Evolutionary conservation across 2,113 vertebrate genomes (phyloP).

Genomic region (Brevimyrus niger): DNA sequence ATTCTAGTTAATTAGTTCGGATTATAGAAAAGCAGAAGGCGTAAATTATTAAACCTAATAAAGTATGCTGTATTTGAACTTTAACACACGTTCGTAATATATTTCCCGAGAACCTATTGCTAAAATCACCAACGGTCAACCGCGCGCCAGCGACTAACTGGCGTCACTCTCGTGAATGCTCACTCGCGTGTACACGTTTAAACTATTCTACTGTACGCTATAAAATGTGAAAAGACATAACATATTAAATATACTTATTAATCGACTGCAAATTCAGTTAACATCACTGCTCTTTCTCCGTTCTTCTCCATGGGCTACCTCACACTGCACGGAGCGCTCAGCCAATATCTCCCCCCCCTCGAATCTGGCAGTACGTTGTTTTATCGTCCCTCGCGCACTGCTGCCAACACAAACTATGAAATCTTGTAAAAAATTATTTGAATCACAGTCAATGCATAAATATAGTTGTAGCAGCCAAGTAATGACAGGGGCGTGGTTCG

Average conservation of each 20-base stretch:
- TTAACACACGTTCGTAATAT: background rate
- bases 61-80: background rate
- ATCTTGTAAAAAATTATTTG: background rate
- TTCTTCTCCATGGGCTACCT: background rate
- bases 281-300: background rate
- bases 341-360: background rate
- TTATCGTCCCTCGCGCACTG: background rate
- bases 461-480: background rate
- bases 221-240: background rate
- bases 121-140: background rate
- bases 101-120: background rate
- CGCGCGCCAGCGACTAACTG: background rate
- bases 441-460: background rate
- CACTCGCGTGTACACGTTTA: background rate
- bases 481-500: background rate
- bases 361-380: background rate
- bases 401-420: background rate
- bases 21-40: background rate
- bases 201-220: background rate
- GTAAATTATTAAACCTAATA: background rate
- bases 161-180: background rate
- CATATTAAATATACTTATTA: background rate
- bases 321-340: background rate
- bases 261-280: background rate
- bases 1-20: background rate